Percentiles rank a stretch among this genome's conserved stretches.
phyloP scores from a whole-genome alignment of 1,140 invertebrate species.

The Drosophila insularis region DNA sequence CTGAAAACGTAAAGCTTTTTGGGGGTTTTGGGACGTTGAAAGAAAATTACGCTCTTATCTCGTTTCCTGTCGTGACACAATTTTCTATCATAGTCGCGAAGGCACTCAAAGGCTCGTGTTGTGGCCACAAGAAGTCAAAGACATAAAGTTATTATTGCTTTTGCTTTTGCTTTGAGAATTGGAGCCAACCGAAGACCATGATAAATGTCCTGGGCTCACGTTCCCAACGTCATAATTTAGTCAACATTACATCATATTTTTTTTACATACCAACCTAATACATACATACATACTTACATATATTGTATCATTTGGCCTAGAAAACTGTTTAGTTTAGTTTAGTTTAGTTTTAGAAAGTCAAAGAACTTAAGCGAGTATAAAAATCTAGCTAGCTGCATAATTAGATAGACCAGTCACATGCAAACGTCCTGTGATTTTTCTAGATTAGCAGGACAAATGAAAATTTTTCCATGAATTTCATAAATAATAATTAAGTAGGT shows the following conservation, averaged over 20 bases:
- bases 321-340: constrained; percentile 43
- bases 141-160: constrained; percentile 80
- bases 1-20: constrained; percentile 55
- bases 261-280: not conserved
- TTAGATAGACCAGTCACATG: constrained; percentile 70
- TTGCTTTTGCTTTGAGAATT: constrained; percentile 48
- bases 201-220: constrained; percentile 75
- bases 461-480: constrained; percentile 73
- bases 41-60: constrained; percentile 82
- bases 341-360: not conserved
- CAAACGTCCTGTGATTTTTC: constrained; percentile 47
- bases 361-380: constrained; percentile 26
- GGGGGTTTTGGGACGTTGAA: constrained; percentile 61
- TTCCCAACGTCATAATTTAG: constrained; percentile 70
- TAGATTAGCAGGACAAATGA: constrained; percentile 56
- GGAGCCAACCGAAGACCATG: constrained; percentile 31
- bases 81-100: constrained; percentile 75
- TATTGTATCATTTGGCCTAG: constrained; percentile 38
- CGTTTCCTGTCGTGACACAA: constrained; percentile 82
- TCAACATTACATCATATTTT: constrained; percentile 49
- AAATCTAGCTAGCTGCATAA: constrained; percentile 65
- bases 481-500: constrained; percentile 77
- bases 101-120: constrained; percentile 46
- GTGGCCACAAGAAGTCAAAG: constrained; percentile 47
- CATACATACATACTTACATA: constrained; percentile 3